Evolutionary conservation across 92 coral and sea anemone genomes (phyloP).

Genomic region (Anthopleura xanthogrammica): DNA sequence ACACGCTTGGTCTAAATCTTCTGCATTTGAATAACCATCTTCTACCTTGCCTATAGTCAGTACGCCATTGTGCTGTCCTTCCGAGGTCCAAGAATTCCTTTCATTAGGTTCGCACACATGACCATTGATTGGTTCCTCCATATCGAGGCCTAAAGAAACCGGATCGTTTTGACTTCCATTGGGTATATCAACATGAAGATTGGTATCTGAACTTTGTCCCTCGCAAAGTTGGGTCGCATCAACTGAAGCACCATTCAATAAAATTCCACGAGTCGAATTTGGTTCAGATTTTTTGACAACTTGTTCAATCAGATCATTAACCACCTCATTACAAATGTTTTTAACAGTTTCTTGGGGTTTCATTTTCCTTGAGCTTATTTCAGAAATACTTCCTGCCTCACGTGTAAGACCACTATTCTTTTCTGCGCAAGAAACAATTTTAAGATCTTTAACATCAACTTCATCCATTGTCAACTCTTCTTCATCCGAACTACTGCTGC

Average conservation of each 20-base stretch:
- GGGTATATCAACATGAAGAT: neutral
- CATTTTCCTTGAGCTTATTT: neutral
- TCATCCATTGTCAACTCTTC: slow-evolving; percentile 52
- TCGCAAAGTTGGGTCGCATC: neutral
- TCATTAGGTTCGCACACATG: neutral
- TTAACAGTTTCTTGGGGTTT: neutral
- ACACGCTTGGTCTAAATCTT: neutral
- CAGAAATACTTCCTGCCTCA: neutral
- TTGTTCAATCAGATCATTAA: slow-evolving; percentile 22
- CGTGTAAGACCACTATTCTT: neutral
- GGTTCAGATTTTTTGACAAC: neutral
- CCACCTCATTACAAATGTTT: neutral
- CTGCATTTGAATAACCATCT: neutral
- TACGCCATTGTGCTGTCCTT: neutral
- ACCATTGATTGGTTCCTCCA: neutral
- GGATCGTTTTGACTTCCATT: neutral
- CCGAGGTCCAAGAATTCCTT: neutral
- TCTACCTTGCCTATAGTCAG: neutral
- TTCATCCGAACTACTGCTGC: neutral
- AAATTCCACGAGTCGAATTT: neutral
- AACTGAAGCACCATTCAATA: neutral
- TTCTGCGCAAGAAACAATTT: slow-evolving; percentile 1
- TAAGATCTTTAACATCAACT: slow-evolving; percentile 44
- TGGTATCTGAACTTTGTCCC: neutral
- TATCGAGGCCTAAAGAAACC: neutral